Base-by-base conservation (phyloP, 2,113 vertebrate genomes). In the Hiodon tergisus region DNA sequence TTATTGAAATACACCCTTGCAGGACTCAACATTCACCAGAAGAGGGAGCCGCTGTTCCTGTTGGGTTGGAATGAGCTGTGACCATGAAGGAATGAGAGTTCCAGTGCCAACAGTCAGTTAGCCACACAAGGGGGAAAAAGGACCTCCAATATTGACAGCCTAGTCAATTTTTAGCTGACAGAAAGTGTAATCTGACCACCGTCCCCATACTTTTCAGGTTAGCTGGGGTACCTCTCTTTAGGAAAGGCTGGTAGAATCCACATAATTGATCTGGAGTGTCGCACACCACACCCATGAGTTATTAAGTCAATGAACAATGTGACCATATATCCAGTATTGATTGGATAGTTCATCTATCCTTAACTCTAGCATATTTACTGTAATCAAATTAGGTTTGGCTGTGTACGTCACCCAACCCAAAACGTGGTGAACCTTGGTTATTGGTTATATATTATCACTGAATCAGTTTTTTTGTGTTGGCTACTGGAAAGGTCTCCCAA, bases 1-100 rank as follows among this genome's bases (percentile, higher is more conserved):
- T 17, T n/a, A 54, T 51, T 65, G 11, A 13, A 67, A 59, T 16
- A 11, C 73, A n/a, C 54, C 13, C 63, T 74, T 73, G 52, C 47
- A 54, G 61, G 61, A 53, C 51, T 54, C 3, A 1, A 10, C 4
- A 5, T 48, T 74, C 54, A 59, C 13, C 73, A 67, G 53, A 67
- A 67, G 61, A 51, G 60, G 54, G 17, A 57, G 73, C 63, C 48
- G 17, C 31, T 54, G 31, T 55, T 52, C 63, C 3, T 67, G 46
- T 13, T 54, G 63, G 9, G 11, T 46, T 57, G 7, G 67, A 17
- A 10, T 52, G 7, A n/a, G 65, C 13, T 5, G 9, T 9, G 63
- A 63, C 8, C 17, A 46, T 46, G 47, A 65, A 7, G 31, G 7
- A 65, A 57, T 57, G 62, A 46, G 10, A 62, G 7, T 6, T 58